Conservation (phyloP, 2,797 vertebrate species). For the Enteromius mattozi region DNA sequence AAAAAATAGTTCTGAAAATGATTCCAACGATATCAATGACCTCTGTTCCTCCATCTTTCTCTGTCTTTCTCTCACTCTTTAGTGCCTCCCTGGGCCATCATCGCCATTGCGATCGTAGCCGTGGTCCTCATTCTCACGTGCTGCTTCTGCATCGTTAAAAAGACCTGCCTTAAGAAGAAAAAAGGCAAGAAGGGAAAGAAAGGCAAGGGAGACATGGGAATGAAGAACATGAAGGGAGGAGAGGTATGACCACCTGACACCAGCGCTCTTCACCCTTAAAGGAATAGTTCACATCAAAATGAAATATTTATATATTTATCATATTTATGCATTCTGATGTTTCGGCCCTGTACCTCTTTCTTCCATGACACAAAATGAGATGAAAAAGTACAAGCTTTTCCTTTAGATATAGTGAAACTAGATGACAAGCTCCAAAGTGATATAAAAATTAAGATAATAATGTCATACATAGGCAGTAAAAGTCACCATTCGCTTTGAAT, state of each 20-base stretch:
- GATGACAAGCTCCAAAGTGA: background rate
- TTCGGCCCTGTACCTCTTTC: background rate
- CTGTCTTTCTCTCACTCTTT: constrained; percentile 66
- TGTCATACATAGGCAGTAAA: background rate
- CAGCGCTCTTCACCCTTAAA: background rate
- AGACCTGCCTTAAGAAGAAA: constrained; percentile 98
- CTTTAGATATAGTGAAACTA: background rate
- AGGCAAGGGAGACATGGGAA: constrained; percentile 87
- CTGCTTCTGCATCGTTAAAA: constrained; percentile 98
- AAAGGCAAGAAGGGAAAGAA: constrained; percentile 98
- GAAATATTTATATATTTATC: background rate
- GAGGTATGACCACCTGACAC: constrained; percentile 74
- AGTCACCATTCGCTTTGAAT: background rate
- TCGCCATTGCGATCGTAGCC: constrained; percentile 91
- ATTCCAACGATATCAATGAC: too few relatives aligned
- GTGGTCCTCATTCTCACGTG: constrained; percentile 93
- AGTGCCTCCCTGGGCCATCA: constrained; percentile 96
- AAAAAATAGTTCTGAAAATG: too few relatives aligned
- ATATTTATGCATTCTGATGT: background rate
- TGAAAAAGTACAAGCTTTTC: background rate
- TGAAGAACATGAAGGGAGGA: constrained; percentile 84
- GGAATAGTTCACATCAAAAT: constrained; percentile 5
- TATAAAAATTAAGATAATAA: background rate
- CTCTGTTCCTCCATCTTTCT: constrained; percentile 69
- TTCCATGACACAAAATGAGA: background rate